A percentile compares a stretch with the other conserved stretches of the same genome.
Conservation (phyloP, 2,888 invertebrate genomes). For the Drosophila merina region DNA sequence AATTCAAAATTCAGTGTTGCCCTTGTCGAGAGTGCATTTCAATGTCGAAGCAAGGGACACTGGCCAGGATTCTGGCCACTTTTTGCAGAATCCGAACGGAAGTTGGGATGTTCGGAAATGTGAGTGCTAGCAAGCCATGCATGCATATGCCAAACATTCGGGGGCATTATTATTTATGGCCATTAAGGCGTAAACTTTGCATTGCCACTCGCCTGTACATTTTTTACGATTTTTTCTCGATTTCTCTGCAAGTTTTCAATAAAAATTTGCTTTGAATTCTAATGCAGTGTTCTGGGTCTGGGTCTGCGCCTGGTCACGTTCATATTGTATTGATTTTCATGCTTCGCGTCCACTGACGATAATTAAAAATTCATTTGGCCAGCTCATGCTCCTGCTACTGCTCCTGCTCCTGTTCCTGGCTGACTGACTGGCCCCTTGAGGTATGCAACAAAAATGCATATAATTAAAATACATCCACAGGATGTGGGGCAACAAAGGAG, state of each 20-base stretch:
- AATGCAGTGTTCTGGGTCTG: constrained; percentile 35
- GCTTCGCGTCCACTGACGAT: constrained; percentile 48
- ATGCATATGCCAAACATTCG: constrained; percentile 38
- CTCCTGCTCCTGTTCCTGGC: neutral
- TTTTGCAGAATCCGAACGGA: constrained; percentile 34
- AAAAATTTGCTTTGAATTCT: constrained; percentile 34
- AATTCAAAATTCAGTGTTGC: constrained; percentile 34
- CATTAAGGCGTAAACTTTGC: constrained; percentile 44
- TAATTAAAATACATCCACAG: constrained; percentile 64
- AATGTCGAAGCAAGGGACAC: constrained; percentile 12
- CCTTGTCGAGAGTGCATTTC: constrained; percentile 26
- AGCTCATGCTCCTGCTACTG: constrained; percentile 6
- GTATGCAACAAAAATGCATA: constrained; percentile 69
- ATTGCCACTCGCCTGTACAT: constrained; percentile 7
- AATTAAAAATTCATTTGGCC: constrained; percentile 77
- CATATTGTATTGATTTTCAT: constrained; percentile 62
- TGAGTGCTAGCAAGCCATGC: constrained; percentile 20
- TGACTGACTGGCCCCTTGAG: constrained; percentile 40
- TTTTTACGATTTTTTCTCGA: constrained; percentile 8
- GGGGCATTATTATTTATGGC: constrained; percentile 40
- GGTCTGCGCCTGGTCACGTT: constrained; percentile 24
- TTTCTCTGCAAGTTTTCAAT: constrained; percentile 5
- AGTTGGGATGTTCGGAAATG: neutral
- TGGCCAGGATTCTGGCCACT: constrained; percentile 17
- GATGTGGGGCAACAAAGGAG: constrained; percentile 14